Base-by-base conservation (phyloP, 2,888 invertebrate genomes). In the Stratiomys singularior region DNA sequence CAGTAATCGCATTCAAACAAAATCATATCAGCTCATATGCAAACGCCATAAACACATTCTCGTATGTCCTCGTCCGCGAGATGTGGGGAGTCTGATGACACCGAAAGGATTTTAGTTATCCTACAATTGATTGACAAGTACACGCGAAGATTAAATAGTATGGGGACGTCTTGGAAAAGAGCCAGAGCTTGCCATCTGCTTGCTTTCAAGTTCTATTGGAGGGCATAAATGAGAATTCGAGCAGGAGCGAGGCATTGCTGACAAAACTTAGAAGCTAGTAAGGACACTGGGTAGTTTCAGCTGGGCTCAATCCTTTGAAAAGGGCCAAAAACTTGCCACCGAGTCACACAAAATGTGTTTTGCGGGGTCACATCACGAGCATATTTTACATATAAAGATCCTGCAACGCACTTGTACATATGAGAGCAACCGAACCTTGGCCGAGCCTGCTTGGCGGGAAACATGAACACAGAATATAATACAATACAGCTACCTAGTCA, bases 371-470 rank as follows among this genome's bases (percentile, higher is more conserved):
- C 60, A 74, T 74, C 74, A 60, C 37, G 21, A 37, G 23, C 74
- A 74, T 74, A 74, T 74, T 74, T 74, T 74, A 74, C 74, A 74
- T 74, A 74, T 74, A 74, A 58, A 58, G 72, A 74, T 46, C 46
- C 46, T 1, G 23, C 23, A 5, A 25, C 18, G n/a, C n/a, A 15
- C 28, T 21, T 15, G 28, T 30, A 47, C 15, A 52, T 58, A 30
- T 30, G 28, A 56, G 18, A 56, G 25, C 25, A 60, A 58, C 21
- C n/a, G 27, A 67, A 25, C 27, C 47, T 27, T 9, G 30, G 28
- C 5, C 7, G n/a, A 66, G 37, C 66, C 71, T 74, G 60, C 44
- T 28, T 30, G 30, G 30, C 37, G 74, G 74, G 58, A 74, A 74
- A 74, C 60, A 74, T 74, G 74, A 37, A 60, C 74, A 28, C 37